These are phyloP conservation scores for Epinotia nisella DNA, from an alignment of 2,888 invertebrate species.

Conservation along the genomic window DNA sequence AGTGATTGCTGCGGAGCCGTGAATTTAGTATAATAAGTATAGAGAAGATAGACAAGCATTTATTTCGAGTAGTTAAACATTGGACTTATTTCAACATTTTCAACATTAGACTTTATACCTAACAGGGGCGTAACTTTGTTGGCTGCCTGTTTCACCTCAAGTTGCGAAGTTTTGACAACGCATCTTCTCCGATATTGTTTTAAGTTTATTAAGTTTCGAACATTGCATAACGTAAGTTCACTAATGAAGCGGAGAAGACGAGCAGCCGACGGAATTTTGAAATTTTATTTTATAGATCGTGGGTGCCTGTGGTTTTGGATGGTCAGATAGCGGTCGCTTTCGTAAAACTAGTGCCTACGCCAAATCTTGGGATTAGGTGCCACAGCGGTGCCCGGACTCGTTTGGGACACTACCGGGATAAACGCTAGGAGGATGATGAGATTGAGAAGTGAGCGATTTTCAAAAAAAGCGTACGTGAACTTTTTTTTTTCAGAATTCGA, in stretches of 20 bases:
- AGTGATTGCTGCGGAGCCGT: background rate
- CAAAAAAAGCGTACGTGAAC: no score
- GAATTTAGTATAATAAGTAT: background rate
- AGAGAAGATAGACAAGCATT: background rate
- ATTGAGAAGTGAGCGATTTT: no score
- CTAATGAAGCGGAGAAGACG: conserved; percentile 64
- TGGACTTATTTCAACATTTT: no score
- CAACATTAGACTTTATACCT: conserved; percentile 72
- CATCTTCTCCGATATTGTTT: conserved; percentile 79
- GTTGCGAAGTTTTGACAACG: conserved; percentile 79
- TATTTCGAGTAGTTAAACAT: conserved; percentile 61
- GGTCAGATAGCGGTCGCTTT: no score
- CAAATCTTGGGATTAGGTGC: no score
- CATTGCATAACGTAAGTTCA: conserved; percentile 76
- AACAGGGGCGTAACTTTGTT: conserved; percentile 71
- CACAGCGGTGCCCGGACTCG: no score
- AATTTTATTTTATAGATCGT: background rate
- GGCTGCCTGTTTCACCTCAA: conserved; percentile 71
- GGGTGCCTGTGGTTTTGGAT: no score
- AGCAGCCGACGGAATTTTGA: background rate
- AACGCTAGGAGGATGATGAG: no score
- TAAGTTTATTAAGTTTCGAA: conserved; percentile 81
- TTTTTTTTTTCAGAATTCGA: no score
- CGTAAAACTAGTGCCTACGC: no score
- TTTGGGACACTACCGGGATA: no score